These are phyloP conservation scores for Tapera naevia DNA, from an alignment of 2,797 vertebrate species.

Conservation along the genomic window DNA sequence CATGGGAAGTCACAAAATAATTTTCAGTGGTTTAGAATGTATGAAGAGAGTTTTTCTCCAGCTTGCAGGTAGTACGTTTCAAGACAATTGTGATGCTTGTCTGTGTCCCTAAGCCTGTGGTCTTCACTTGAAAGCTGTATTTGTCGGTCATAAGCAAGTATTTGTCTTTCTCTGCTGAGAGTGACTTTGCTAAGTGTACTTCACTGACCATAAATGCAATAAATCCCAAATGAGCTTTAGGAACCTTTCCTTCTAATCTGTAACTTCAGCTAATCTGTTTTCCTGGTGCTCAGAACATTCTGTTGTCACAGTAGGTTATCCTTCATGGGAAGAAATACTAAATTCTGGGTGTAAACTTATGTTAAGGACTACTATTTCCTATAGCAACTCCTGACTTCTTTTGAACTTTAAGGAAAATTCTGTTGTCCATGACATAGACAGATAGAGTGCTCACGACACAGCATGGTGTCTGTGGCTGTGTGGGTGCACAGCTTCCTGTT, in stretches of 20 bases:
- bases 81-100: neutral
- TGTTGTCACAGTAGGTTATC: neutral
- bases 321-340: neutral
- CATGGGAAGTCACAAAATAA: neutral
- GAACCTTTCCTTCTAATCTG: neutral
- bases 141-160: neutral
- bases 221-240: neutral
- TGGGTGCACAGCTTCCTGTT: neutral
- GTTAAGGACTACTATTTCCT: neutral
- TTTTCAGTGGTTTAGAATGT: neutral
- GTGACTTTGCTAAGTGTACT: neutral
- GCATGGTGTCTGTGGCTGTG: neutral
- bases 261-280: neutral
- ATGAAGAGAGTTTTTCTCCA: neutral
- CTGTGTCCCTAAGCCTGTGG: neutral
- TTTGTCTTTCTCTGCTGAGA: neutral
- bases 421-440: accelerated
- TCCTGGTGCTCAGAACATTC: accelerated
- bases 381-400: neutral
- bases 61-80: neutral
- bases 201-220: neutral
- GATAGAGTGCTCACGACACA: neutral
- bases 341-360: neutral
- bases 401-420: neutral
- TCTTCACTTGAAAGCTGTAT: neutral